A percentile compares a stretch with the other conserved stretches of the same genome.
phyloP scores from a whole-genome alignment of 1,140 invertebrate genomes.

The Aporrectodea caliginosa region DNA sequence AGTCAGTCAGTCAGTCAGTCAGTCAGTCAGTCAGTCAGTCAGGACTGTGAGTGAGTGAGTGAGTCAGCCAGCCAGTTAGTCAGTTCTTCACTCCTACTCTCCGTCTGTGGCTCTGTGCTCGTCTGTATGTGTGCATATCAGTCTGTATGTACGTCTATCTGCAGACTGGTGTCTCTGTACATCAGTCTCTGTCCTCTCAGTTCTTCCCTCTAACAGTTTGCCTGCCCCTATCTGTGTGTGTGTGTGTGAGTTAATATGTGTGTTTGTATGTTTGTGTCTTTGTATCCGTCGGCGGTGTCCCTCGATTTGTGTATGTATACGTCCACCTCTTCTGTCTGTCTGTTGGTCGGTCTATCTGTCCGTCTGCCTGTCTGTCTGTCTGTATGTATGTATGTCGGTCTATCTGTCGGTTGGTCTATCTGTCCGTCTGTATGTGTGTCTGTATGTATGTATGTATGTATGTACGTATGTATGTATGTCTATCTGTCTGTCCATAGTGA shows the following conservation, averaged over 20 bases:
- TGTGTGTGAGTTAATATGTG: neutral
- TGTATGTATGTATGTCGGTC: neutral
- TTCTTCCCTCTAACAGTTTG: neutral
- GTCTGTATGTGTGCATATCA: neutral
- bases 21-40: too few species aligned
- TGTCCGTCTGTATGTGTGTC: neutral
- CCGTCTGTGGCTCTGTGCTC: neutral
- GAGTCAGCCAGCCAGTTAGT: too few species aligned
- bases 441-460: too few species aligned
- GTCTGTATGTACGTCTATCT: neutral
- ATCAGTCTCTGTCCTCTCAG: neutral
- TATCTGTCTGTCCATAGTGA: too few species aligned
- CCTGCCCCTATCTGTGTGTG: neutral
- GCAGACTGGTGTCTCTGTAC: too few species aligned
- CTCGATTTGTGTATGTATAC: neutral
- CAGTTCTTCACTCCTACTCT: neutral
- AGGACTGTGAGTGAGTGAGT: too few species aligned
- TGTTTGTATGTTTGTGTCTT: neutral
- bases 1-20: too few species aligned
- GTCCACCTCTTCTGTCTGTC: neutral
- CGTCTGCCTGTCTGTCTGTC: neutral
- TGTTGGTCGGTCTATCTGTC: neutral
- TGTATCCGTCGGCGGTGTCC: neutral
- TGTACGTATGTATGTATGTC: too few species aligned
- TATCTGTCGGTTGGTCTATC: neutral